phyloP scores from a whole-genome alignment of 2,797 vertebrate genomes.

The Scomberomorus guttatus region DNA sequence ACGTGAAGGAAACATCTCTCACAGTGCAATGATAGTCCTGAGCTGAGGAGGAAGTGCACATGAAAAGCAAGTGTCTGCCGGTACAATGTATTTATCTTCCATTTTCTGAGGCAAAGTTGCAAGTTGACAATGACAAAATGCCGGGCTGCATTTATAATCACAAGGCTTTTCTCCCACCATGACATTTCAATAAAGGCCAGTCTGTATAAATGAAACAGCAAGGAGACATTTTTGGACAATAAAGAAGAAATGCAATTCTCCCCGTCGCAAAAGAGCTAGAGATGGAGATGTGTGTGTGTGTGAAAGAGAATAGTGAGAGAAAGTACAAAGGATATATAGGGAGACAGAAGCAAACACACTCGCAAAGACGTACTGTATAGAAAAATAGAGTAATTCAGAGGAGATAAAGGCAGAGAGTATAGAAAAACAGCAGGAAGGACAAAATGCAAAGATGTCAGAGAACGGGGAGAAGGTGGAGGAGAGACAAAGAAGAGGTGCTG shows the following conservation, averaged over 20 bases:
- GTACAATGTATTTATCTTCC: constrained; percentile 29
- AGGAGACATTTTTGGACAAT: constrained; percentile 52
- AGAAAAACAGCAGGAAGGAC: constrained; percentile 2
- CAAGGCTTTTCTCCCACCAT: constrained; percentile 36
- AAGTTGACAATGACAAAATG: constrained; percentile 56
- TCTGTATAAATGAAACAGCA: constrained; percentile 51
- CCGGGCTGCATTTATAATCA: constrained; percentile 64
- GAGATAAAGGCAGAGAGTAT: neutral
- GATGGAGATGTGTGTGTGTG: constrained; percentile 11
- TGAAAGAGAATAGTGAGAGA: neutral
- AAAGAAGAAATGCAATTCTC: constrained; percentile 43
- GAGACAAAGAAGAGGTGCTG: neutral
- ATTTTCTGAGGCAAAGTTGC: constrained; percentile 57
- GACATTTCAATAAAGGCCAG: constrained; percentile 68
- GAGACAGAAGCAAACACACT: neutral
- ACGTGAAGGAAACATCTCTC: constrained; percentile 13
- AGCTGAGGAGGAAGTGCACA: constrained; percentile 10
- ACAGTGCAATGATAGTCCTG: neutral
- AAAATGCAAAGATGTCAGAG: neutral
- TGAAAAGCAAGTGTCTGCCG: neutral
- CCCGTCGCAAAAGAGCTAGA: constrained; percentile 11
- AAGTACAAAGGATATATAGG: neutral
- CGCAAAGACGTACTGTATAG: neutral
- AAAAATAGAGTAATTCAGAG: constrained; percentile 22
- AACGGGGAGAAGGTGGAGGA: constrained; percentile 7